Conservation (phyloP, 2,113 vertebrate species). For the Rhea pennata region DNA sequence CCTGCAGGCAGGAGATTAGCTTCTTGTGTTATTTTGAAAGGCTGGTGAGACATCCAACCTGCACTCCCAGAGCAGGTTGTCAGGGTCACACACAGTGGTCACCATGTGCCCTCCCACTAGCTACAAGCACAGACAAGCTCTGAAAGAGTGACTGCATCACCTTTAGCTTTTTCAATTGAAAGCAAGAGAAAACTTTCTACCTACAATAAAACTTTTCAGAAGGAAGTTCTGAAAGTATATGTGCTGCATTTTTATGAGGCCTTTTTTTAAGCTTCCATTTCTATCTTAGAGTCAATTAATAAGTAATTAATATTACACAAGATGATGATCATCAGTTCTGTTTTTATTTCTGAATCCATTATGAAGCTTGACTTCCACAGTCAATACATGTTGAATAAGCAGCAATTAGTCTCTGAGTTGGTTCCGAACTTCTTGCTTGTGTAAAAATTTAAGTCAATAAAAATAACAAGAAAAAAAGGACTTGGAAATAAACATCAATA, state of each 20-base stretch:
- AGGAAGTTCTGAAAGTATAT: conserved; percentile 12
- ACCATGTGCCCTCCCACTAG: neutral
- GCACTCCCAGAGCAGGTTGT: neutral
- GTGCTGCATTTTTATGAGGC: neutral
- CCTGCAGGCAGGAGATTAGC: neutral
- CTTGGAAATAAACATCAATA: conserved; percentile 70
- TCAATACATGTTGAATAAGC: conserved; percentile 74
- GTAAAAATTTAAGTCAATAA: conserved; percentile 70
- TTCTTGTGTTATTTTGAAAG: neutral
- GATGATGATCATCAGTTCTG: conserved; percentile 52
- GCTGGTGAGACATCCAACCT: neutral
- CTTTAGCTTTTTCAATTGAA: neutral
- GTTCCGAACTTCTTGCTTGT: conserved; percentile 57
- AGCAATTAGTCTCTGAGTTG: conserved; percentile 68
- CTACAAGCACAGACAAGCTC: neutral
- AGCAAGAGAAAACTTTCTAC: neutral
- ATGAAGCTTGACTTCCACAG: conserved; percentile 62
- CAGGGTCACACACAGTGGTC: neutral
- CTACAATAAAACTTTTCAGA: neutral
- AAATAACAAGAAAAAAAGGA: conserved; percentile 69
- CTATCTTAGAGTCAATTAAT: conserved; percentile 57
- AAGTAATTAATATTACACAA: conserved; percentile 50
- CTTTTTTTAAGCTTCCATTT: neutral
- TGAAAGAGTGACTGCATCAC: neutral
- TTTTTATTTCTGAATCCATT: conserved; percentile 60